Conservation (phyloP, 2,797 vertebrate species). For the Myotis vivesi region DNA sequence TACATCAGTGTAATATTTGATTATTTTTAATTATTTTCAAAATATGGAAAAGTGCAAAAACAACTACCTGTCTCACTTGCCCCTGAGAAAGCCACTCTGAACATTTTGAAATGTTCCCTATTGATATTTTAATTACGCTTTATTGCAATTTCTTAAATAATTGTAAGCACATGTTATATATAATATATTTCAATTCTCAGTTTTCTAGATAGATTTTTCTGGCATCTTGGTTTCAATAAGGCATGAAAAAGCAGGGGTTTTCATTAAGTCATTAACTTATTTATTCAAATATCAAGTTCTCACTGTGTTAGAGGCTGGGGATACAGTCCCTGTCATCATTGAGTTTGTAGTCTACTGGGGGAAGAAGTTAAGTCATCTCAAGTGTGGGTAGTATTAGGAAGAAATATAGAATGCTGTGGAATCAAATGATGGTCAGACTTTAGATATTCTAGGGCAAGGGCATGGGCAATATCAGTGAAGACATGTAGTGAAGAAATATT, state of each 20-base stretch:
- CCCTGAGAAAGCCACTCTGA: background rate
- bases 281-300: background rate
- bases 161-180: background rate
- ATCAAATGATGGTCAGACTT: background rate
- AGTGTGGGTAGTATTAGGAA: background rate
- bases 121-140: background rate
- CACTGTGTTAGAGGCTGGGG: background rate
- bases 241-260: background rate
- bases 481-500: background rate
- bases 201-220: slow-evolving; percentile 1
- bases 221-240: background rate
- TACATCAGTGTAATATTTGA: background rate
- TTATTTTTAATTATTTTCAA: slow-evolving; percentile 11
- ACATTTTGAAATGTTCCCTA: background rate
- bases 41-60: slow-evolving; percentile 1
- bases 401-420: background rate
- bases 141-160: background rate
- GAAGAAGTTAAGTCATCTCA: background rate
- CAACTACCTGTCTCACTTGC: background rate
- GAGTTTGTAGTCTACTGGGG: background rate
- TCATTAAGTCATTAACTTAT: background rate
- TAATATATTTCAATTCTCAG: background rate
- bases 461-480: background rate
- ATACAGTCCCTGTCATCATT: background rate
- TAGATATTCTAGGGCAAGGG: background rate